phyloP scores from a whole-genome alignment of 2,888 invertebrate genomes.

The Anagyrus pseudococci region DNA sequence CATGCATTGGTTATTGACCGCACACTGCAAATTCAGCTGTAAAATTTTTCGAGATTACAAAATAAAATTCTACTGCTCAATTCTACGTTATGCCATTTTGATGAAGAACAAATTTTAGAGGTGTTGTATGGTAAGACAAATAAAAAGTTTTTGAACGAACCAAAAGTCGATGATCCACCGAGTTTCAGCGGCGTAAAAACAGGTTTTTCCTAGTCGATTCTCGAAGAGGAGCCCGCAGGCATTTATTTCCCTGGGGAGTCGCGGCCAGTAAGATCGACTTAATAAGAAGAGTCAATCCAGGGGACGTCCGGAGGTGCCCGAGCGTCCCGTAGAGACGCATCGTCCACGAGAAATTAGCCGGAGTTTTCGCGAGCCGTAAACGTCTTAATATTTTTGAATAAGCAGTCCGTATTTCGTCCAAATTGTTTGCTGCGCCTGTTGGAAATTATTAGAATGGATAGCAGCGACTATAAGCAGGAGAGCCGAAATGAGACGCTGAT shows the following conservation, averaged over 20 bases:
- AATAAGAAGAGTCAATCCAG: constrained; percentile 20
- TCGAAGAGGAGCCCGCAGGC: no score
- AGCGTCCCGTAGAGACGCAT: background rate
- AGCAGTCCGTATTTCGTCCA: background rate
- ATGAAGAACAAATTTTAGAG: no score
- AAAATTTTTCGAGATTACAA: no score
- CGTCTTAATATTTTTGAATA: constrained; percentile 25
- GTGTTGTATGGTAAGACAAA: no score
- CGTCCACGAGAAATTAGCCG: constrained; percentile 10
- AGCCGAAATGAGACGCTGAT: constrained; percentile 6
- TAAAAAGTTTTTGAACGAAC: no score
- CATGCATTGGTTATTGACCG: no score
- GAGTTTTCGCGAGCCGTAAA: background rate
- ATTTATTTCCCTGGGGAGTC: constrained; percentile 30
- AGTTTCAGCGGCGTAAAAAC: no score
- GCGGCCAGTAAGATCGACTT: constrained; percentile 15
- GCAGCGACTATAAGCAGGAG: background rate
- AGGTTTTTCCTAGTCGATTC: no score
- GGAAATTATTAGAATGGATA: constrained; percentile 10
- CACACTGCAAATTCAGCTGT: no score
- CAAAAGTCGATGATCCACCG: no score
- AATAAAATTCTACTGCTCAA: no score
- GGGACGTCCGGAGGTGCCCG: background rate
- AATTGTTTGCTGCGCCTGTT: constrained; percentile 21
- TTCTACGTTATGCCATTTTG: no score